phyloP scores from a whole-genome alignment of 2,113 vertebrate species.

The Eublepharis macularius region DNA sequence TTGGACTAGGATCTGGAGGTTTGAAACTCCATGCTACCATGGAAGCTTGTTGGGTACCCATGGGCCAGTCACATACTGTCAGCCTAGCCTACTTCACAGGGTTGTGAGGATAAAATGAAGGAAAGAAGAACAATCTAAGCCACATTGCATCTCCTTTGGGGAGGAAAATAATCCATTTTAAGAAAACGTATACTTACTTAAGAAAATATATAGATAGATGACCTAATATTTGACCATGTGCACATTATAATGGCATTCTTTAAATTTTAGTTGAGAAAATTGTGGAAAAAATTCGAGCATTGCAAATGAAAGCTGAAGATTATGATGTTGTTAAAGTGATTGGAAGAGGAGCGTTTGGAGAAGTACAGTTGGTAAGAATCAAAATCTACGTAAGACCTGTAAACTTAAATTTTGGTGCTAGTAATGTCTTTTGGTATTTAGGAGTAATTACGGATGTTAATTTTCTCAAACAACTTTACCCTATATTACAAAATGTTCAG shows the following conservation, averaged over 20 bases:
- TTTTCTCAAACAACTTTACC: neutral
- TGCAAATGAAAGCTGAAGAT: constrained; percentile 98
- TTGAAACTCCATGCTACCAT: too few species aligned
- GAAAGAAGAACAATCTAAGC: too few species aligned
- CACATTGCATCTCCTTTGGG: too few species aligned
- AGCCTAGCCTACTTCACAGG: too few species aligned
- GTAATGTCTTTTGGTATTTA: neutral
- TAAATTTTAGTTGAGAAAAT: constrained; percentile 89
- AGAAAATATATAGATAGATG: constrained; percentile 8
- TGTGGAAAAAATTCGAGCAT: constrained; percentile 85
- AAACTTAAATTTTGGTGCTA: neutral
- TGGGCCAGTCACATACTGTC: too few species aligned
- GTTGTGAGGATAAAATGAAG: too few species aligned
- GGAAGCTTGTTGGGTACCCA: too few species aligned
- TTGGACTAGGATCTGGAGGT: too few species aligned
- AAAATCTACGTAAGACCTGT: neutral
- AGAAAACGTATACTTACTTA: neutral
- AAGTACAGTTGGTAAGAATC: constrained; percentile 94
- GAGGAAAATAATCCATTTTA: neutral
- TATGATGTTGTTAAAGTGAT: constrained; percentile 98
- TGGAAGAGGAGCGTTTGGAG: constrained; percentile 96
- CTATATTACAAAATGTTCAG: neutral
- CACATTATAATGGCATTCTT: constrained; percentile 16
- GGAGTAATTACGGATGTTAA: neutral
- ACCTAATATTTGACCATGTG: neutral